Evolutionary conservation across 1,140 invertebrate species (phyloP), one percentile per base, ranked within the genome.

Genomic region (Delia radicum): DNA sequence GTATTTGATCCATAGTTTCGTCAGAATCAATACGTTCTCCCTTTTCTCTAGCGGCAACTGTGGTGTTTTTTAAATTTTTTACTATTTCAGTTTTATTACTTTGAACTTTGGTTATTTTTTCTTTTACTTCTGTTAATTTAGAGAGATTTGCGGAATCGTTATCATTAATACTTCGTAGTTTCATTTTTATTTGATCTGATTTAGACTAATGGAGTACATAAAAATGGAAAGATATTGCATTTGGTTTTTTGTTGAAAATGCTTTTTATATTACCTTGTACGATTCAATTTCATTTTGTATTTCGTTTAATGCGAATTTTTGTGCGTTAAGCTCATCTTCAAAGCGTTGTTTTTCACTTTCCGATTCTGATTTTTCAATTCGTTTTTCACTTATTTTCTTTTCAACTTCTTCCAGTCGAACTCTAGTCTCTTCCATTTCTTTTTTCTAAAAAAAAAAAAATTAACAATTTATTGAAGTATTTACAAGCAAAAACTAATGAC

Each of bases 381-480:
- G 27, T n/a, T 69, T 77, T 28, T 61, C n/a, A 6, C 28, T 73
- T 27, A 74, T 15, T 72, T 73, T 62, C 15, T 46, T 7, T 26
- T 78, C 75, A 31, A 78, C 78, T 15, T 81, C 78, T 8, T 81
- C 74, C 46, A 83, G 79, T 27, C 74, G 76, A 7, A 78, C 77
- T 37, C 82, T 80, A 15, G 74, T 79, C 29, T 85, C 82, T 26
- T 80, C 75, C 21, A 85, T 74, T 65, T 83, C 83, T 74, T 83
- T 80, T 67, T 80, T 79, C 74, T 82, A 55, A 55, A 55, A n/a
- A n/a, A n/a, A n/a, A n/a, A n/a, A n/a, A n/a, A n/a, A n/a, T n/a
- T n/a, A n/a, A n/a, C n/a, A n/a, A n/a, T n/a, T n/a, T n/a, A n/a
- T n/a, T n/a, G n/a, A n/a, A n/a, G n/a, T n/a, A n/a, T n/a, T n/a